Percentiles rank a stretch among this genome's conserved stretches.
Conservation (phyloP, 2,113 vertebrate genomes). For the Amphilophus citrinellus region DNA sequence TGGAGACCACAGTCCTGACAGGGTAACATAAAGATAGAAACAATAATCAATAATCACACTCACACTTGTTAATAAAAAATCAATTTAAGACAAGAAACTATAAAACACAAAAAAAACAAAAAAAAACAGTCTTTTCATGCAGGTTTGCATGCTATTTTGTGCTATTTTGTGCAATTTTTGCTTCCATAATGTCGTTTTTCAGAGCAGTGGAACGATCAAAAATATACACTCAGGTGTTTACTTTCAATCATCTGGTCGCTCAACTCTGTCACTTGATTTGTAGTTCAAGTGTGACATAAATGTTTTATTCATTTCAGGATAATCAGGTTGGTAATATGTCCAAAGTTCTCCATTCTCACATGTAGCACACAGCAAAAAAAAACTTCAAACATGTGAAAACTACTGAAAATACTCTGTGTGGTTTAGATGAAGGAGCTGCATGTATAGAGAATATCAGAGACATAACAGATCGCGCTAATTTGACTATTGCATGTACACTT, state of each 20-base stretch:
- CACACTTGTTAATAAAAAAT: background rate
- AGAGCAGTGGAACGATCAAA: background rate
- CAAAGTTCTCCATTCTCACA: background rate
- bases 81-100: fast-evolving
- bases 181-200: background rate
- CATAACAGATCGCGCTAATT: background rate
- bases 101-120: fast-evolving
- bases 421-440: background rate
- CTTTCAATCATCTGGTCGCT: background rate
- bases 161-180: background rate
- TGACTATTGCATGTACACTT: background rate
- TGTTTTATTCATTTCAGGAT: background rate
- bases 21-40: background rate
- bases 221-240: background rate
- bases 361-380: background rate
- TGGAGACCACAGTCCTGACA: conserved; percentile 93
- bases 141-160: background rate
- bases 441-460: background rate
- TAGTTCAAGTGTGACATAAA: too few species aligned
- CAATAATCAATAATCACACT: background rate
- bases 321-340: background rate
- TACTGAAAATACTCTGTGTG: background rate
- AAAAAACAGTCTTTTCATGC: background rate
- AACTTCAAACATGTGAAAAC: background rate
- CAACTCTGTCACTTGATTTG: too few species aligned